Evolutionary conservation across 2,888 invertebrate species (phyloP).

Genomic region (Microchrysa polita): DNA sequence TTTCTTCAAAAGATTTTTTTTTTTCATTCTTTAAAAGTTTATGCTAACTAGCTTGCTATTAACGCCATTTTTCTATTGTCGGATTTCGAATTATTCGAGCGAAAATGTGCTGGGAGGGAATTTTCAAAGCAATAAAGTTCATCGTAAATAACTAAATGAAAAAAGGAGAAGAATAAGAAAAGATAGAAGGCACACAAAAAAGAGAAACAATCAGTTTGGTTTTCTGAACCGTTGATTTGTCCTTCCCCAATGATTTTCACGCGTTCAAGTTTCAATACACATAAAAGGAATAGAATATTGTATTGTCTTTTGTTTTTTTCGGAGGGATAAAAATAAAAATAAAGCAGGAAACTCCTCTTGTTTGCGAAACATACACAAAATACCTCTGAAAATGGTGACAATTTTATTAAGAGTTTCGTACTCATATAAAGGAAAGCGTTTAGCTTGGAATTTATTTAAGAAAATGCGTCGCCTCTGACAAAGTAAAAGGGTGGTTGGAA

Average conservation of each 20-base stretch:
- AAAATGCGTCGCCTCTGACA: too few species aligned
- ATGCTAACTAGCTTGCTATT: neutral
- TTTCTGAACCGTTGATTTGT: neutral
- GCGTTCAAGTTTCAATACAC: too few species aligned
- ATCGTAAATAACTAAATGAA: slow-evolving; percentile 8
- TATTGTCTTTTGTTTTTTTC: neutral
- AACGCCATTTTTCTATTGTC: neutral
- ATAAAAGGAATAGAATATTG: neutral
- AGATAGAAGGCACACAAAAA: too few species aligned
- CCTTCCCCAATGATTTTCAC: slow-evolving; percentile 1
- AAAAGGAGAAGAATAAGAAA: too few species aligned
- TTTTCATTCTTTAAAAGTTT: neutral
- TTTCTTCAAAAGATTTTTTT: neutral
- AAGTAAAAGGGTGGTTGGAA: too few species aligned
- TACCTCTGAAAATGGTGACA: neutral
- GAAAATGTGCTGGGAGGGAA: neutral
- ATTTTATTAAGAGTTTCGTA: neutral
- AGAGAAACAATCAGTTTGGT: neutral
- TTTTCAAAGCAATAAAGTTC: neutral
- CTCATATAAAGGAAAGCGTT: too few species aligned
- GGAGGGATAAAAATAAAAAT: too few species aligned
- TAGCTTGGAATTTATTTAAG: too few species aligned
- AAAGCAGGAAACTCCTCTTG: neutral
- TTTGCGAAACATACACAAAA: too few species aligned
- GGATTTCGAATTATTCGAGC: too few species aligned